Evolutionary conservation across 2,888 invertebrate species (phyloP).

Genomic region (Pammene aurita): DNA sequence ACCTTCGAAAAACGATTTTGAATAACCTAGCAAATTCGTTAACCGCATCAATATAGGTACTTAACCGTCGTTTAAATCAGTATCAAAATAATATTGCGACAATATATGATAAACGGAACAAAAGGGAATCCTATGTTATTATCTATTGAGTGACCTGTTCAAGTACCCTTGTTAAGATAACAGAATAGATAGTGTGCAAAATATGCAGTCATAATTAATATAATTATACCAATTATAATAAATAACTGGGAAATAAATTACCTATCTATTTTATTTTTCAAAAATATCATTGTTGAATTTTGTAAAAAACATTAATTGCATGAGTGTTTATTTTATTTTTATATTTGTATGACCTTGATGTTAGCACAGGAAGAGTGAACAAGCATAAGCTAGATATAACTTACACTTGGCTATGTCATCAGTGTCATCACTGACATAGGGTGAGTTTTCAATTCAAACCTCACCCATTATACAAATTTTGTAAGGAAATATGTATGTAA

Average conservation of each 20-base stretch:
- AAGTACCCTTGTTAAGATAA: constrained; percentile 24
- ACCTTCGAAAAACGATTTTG: no score
- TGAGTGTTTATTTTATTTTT: background rate
- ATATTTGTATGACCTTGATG: background rate
- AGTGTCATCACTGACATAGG: no score
- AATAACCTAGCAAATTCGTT: background rate
- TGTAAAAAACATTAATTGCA: no score
- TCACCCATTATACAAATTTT: no score
- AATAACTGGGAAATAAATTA: background rate
- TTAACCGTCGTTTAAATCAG: background rate
- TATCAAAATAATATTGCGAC: background rate
- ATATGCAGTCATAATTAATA: constrained; percentile 14
- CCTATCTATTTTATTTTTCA: no score
- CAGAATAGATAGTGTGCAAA: constrained; percentile 16
- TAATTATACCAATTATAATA: constrained; percentile 9
- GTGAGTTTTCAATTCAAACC: no score
- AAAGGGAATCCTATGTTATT: constrained; percentile 17
- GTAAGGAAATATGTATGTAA: no score
- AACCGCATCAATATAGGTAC: background rate
- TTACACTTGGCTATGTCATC: no score
- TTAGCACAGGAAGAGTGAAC: background rate
- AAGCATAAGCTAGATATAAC: no score
- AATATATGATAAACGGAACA: background rate
- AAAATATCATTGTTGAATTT: no score
- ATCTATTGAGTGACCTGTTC: constrained; percentile 23